A percentile compares a stretch with the other conserved stretches of the same genome.
These are phyloP conservation scores for Apus apus DNA, from an alignment of 2,113 vertebrate species.

Conservation along the genomic window DNA sequence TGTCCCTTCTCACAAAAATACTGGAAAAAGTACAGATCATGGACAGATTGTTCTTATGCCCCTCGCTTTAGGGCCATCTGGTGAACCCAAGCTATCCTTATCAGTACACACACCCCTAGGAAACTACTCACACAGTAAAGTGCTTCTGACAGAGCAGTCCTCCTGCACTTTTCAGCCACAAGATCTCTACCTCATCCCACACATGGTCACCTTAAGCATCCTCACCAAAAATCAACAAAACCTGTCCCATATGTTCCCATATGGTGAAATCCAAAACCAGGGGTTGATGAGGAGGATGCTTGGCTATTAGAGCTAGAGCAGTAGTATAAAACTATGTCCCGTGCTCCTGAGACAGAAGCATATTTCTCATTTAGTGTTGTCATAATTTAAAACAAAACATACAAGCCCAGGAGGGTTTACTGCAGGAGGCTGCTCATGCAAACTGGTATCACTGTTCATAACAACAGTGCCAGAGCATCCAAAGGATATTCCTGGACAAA, in stretches of 20 bases:
- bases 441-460: background rate
- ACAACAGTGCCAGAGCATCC: background rate
- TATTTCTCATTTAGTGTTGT: background rate
- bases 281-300: background rate
- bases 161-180: background rate
- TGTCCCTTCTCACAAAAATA: background rate
- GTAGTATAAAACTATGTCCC: background rate
- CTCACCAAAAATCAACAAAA: background rate
- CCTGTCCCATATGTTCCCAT: background rate
- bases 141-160: background rate
- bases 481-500: background rate
- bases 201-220: background rate
- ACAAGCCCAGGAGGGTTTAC: background rate
- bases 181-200: background rate
- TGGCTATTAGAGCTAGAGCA: background rate
- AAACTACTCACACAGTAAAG: background rate
- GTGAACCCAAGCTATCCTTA: background rate
- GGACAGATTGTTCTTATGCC: background rate
- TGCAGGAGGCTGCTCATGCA: background rate
- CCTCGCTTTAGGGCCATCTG: background rate
- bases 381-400: background rate
- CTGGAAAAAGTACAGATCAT: background rate
- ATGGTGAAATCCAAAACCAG: background rate
- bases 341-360: background rate
- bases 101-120: background rate